Conservation (phyloP, 2,888 invertebrate genomes). For the Acrocyrtus sp. region DNA sequence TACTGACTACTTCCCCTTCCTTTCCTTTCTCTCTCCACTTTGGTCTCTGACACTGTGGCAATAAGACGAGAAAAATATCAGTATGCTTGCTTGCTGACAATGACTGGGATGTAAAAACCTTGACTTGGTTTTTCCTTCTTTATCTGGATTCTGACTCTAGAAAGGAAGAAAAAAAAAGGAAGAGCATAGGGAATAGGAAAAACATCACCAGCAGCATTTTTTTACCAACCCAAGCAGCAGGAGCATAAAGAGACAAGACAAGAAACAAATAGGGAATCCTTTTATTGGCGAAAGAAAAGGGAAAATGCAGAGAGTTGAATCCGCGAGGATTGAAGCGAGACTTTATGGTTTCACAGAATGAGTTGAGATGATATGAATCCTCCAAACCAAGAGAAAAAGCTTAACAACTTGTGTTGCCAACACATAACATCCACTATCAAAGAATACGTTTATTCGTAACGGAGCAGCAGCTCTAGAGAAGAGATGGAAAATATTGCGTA, state of each 20-base stretch:
- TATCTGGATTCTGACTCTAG: not conserved
- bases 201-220: conserved; percentile 1
- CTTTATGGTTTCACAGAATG: conserved; percentile 54
- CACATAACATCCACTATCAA: too few species aligned
- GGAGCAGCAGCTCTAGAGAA: too few species aligned
- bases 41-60: too few species aligned
- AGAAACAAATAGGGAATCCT: conserved; percentile 39
- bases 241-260: conserved; percentile 23
- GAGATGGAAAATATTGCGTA: too few species aligned
- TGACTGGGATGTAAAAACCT: not conserved
- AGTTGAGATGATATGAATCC: too few species aligned
- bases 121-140: not conserved
- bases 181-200: not conserved
- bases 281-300: conserved; percentile 38
- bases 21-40: too few species aligned
- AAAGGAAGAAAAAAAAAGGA: conserved; percentile 17
- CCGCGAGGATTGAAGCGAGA: conserved; percentile 43
- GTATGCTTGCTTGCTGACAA: conserved; percentile 18
- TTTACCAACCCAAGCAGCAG: too few species aligned
- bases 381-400: too few species aligned
- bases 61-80: conserved; percentile 23
- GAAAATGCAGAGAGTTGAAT: conserved; percentile 14
- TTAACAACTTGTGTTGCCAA: too few species aligned
- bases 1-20: too few species aligned
- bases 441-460: too few species aligned